These are phyloP conservation scores for Streptopelia turtur DNA, from an alignment of 2,797 vertebrate genomes.

Conservation along the genomic window DNA sequence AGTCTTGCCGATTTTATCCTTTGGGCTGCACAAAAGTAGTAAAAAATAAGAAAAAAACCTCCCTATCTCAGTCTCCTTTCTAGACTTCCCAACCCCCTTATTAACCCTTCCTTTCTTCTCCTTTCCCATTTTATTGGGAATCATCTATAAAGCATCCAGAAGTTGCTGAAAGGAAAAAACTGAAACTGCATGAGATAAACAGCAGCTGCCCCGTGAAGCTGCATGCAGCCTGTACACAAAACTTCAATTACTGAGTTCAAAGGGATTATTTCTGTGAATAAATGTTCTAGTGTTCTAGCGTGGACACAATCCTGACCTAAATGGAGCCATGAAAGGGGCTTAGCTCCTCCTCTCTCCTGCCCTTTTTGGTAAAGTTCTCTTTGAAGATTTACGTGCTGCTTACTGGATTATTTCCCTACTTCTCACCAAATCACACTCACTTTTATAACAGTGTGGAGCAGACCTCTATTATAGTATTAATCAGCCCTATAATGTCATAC, in stretches of 20 bases:
- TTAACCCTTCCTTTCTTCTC: not conserved
- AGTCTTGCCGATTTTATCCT: constrained; percentile 4
- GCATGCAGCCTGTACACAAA: not conserved
- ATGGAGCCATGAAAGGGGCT: not conserved
- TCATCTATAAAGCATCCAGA: not conserved
- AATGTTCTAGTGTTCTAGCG: not conserved
- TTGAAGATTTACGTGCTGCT: not conserved
- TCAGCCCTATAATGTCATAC: not conserved
- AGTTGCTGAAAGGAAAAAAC: constrained; percentile 22
- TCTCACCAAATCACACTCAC: not conserved
- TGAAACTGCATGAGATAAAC: not conserved
- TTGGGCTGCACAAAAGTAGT: not conserved
- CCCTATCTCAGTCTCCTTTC: not conserved
- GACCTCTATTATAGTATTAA: not conserved
- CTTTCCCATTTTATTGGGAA: not conserved
- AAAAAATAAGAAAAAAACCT: not conserved
- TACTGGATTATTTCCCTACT: not conserved
- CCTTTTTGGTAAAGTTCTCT: not conserved
- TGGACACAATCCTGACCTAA: not conserved
- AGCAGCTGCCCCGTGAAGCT: constrained; percentile 7
- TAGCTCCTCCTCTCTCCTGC: not conserved
- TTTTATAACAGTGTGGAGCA: not conserved
- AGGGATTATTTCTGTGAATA: constrained; percentile 22
- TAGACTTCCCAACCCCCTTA: not conserved
- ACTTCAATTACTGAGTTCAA: constrained; percentile 10